phyloP scores from a whole-genome alignment of 2,888 invertebrate species.

The Scrobipalpa atriplicella region DNA sequence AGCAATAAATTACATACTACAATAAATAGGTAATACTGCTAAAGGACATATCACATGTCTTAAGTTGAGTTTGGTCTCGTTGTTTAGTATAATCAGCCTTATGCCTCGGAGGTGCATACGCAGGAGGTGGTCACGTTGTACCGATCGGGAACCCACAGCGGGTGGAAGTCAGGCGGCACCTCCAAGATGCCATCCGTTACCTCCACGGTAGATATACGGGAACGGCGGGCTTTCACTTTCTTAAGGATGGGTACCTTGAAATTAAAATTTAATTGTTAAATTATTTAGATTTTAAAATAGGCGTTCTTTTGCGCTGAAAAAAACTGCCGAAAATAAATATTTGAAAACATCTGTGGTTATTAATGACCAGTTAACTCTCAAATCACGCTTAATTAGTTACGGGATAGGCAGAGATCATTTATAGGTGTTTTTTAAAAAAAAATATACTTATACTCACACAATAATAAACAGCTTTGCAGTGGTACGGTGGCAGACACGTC shows the following conservation, averaged over 20 bases:
- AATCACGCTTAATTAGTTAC: too few relatives aligned
- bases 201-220: slow-evolving; percentile 41
- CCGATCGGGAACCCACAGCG: slow-evolving; percentile 42
- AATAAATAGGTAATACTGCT: background rate
- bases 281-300: too few relatives aligned
- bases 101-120: background rate
- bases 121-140: slow-evolving; percentile 17
- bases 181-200: slow-evolving; percentile 52
- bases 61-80: too few relatives aligned
- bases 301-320: too few relatives aligned
- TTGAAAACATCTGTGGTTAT: too few relatives aligned
- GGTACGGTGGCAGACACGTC: slow-evolving; percentile 54
- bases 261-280: background rate
- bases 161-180: slow-evolving; percentile 52
- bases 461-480: slow-evolving; percentile 58
- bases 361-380: too few relatives aligned
- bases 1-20: too few relatives aligned
- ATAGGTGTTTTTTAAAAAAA: too few relatives aligned
- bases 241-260: slow-evolving; percentile 64
- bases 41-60: too few relatives aligned
- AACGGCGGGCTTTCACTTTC: slow-evolving; percentile 39
- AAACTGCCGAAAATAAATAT: too few relatives aligned
- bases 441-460: slow-evolving; percentile 49
- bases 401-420: too few relatives aligned
- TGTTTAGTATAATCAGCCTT: slow-evolving; percentile 1